A percentile compares a stretch with the other conserved stretches of the same genome.
phyloP scores from a whole-genome alignment of 2,888 invertebrate species.

The Hirtodrosophila trivittata region DNA sequence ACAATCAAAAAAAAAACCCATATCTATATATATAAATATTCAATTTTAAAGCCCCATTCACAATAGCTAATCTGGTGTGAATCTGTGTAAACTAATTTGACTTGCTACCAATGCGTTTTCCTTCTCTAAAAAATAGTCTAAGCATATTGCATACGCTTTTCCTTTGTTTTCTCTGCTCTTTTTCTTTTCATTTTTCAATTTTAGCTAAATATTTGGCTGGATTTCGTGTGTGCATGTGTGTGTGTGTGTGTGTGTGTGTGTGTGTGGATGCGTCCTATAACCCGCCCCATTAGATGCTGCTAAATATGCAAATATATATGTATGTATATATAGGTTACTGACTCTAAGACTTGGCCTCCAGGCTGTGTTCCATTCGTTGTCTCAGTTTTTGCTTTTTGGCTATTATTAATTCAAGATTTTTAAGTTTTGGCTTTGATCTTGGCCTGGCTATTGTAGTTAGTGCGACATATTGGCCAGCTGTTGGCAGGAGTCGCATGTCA shows the following conservation, averaged over 20 bases:
- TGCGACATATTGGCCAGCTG: slow-evolving; percentile 19
- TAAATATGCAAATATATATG: too few relatives aligned
- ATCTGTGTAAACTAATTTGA: slow-evolving; percentile 45
- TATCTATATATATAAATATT: neutral
- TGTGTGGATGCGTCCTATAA: slow-evolving; percentile 12
- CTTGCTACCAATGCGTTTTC: slow-evolving; percentile 42
- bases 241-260: slow-evolving; percentile 17
- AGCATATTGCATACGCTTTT: slow-evolving; percentile 49
- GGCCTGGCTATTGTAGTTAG: slow-evolving; percentile 32
- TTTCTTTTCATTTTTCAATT: neutral
- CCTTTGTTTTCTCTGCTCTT: neutral
- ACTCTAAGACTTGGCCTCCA: slow-evolving; percentile 13
- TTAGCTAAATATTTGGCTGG: slow-evolving; percentile 35
- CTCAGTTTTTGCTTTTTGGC: slow-evolving; percentile 34
- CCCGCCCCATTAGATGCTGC: slow-evolving; percentile 15
- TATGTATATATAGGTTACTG: slow-evolving; percentile 12
- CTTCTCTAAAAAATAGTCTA: slow-evolving; percentile 38
- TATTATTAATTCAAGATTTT: too few relatives aligned
- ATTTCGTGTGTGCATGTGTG: slow-evolving; percentile 17
- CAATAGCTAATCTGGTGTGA: slow-evolving; percentile 27
- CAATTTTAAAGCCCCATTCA: slow-evolving; percentile 35
- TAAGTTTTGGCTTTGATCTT: slow-evolving; percentile 45
- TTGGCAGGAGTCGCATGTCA: slow-evolving; percentile 55
- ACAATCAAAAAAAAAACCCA: slow-evolving; percentile 1
- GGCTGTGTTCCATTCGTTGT: slow-evolving; percentile 60